These are phyloP conservation scores for Pangasius mekongensis DNA, from an alignment of 2,797 vertebrate genomes.

Conservation along the genomic window DNA sequence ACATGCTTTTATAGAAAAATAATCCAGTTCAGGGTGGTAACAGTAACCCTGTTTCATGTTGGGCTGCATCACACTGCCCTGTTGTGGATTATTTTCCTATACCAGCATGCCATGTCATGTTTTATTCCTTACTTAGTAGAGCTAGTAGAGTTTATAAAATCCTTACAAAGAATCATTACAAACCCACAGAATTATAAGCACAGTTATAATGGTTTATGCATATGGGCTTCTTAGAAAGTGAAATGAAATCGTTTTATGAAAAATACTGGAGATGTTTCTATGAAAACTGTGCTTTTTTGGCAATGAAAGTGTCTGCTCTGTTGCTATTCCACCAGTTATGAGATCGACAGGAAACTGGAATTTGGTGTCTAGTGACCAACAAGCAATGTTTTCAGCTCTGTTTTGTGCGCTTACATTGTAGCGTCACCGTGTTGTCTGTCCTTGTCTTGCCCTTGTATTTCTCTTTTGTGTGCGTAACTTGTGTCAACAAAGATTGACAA, in stretches of 20 bases:
- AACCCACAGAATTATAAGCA: neutral
- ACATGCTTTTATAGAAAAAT: neutral
- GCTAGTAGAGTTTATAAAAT: neutral
- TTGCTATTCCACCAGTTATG: slow-evolving; percentile 37
- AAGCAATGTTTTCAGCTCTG: slow-evolving; percentile 24
- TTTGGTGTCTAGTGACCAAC: slow-evolving; percentile 41
- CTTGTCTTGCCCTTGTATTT: slow-evolving; percentile 37
- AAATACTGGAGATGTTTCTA: neutral
- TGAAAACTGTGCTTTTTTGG: neutral
- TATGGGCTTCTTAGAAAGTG: too few species aligned
- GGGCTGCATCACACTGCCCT: neutral
- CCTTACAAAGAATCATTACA: neutral
- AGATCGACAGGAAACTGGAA: slow-evolving; percentile 41
- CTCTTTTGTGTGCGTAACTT: slow-evolving; percentile 48
- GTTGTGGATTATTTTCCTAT: neutral
- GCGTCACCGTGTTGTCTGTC: slow-evolving; percentile 40
- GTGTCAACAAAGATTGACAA: slow-evolving; percentile 54
- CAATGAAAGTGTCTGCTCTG: slow-evolving; percentile 23
- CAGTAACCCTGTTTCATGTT: neutral
- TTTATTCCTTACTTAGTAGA: neutral
- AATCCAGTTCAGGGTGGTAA: neutral
- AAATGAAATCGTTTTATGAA: neutral
- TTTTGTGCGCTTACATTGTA: slow-evolving; percentile 20
- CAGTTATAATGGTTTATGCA: neutral
- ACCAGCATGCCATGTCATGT: neutral